A percentile compares a stretch with the other conserved stretches of the same genome.
These are phyloP conservation scores for Diadophis punctatus DNA, from an alignment of 2,113 vertebrate species.

Conservation along the genomic window DNA sequence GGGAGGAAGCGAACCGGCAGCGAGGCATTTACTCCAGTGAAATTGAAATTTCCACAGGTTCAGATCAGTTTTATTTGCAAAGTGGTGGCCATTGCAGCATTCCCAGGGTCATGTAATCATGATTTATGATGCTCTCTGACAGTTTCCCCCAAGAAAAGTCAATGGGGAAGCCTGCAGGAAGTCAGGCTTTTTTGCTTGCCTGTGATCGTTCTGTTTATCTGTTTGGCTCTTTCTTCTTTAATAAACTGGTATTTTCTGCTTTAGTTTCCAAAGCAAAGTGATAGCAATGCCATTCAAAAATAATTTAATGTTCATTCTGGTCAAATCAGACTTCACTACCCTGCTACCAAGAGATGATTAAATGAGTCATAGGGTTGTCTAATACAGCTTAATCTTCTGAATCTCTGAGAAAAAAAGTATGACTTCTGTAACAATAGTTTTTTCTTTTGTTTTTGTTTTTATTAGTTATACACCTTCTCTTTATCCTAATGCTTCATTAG, in stretches of 20 bases:
- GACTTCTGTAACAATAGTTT: not conserved
- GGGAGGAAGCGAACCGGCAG: no score
- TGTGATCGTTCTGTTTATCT: not conserved
- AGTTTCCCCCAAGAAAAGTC: not conserved
- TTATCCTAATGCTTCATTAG: slow-evolving; percentile 63
- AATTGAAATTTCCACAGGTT: not conserved
- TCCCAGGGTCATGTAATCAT: not conserved
- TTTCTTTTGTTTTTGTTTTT: not conserved
- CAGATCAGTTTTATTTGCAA: not conserved
- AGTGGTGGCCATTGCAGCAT: not conserved
- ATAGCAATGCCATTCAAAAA: not conserved
- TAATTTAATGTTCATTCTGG: not conserved
- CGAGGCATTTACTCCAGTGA: not conserved
- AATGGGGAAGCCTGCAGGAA: not conserved
- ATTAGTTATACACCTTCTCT: slow-evolving; percentile 58
- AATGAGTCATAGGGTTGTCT: not conserved
- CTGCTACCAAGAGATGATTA: not conserved
- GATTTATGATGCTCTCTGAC: not conserved
- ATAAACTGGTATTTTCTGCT: not conserved
- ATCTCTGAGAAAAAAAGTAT: not conserved
- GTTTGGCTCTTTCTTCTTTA: not conserved
- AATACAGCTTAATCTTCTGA: not conserved
- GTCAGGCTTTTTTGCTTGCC: not conserved
- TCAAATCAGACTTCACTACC: not conserved
- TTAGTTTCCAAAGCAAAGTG: not conserved